Conservation (phyloP, 2,888 invertebrate species). For the Hyles lineata region DNA sequence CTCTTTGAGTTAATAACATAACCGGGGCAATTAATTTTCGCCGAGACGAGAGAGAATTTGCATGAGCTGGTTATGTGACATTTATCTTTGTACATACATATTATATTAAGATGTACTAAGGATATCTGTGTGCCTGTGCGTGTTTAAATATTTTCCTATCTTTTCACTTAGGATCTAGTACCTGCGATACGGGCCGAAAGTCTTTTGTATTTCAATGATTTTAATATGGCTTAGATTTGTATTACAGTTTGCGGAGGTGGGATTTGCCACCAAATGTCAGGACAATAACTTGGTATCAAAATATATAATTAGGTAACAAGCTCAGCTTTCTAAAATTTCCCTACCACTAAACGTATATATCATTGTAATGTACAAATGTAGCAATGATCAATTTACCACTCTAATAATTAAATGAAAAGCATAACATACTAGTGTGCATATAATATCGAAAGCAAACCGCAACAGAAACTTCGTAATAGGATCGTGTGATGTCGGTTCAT, state of each 20-base stretch:
- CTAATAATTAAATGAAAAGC: neutral
- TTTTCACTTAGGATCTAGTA: too few relatives aligned
- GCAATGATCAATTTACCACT: neutral
- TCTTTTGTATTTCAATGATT: too few relatives aligned
- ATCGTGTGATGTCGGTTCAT: conserved; percentile 68
- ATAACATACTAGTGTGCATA: neutral
- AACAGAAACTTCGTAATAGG: conserved; percentile 52
- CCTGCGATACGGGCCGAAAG: too few relatives aligned
- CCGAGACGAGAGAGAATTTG: conserved; percentile 5
- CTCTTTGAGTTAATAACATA: conserved; percentile 29
- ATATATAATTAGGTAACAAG: too few relatives aligned
- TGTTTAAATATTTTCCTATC: neutral
- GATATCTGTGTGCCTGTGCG: neutral
- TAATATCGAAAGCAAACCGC: neutral
- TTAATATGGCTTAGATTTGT: too few relatives aligned
- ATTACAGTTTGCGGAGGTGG: too few relatives aligned
- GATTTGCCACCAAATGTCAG: too few relatives aligned
- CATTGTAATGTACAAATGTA: too few relatives aligned
- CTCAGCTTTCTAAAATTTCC: too few relatives aligned
- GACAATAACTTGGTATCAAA: too few relatives aligned
- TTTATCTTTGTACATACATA: neutral
- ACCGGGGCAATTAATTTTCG: conserved; percentile 17
- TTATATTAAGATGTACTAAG: neutral
- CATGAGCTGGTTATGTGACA: neutral
- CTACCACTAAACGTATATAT: too few relatives aligned